These are phyloP conservation scores for Nansenia antarctica DNA, from an alignment of 2,113 vertebrate species.

Conservation along the genomic window DNA sequence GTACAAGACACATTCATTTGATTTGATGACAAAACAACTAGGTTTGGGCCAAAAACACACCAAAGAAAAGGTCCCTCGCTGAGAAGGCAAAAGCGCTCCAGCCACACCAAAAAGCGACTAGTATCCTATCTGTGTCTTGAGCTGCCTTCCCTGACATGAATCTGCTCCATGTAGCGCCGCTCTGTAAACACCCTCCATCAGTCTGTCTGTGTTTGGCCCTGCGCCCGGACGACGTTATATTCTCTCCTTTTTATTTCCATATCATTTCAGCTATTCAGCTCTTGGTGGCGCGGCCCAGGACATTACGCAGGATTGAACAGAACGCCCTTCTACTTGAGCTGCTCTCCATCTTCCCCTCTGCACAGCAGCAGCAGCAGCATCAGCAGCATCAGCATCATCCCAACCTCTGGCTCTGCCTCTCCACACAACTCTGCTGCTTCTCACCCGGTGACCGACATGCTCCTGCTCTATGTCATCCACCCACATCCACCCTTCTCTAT, in stretches of 20 bases:
- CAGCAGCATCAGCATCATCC: conserved; percentile 29
- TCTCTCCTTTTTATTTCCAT: conserved; percentile 31
- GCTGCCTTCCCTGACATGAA: not conserved
- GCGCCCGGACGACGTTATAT: conserved; percentile 1
- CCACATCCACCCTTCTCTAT: no score
- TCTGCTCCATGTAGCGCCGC: not conserved
- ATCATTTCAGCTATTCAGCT: conserved; percentile 27
- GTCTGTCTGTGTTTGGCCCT: conserved; percentile 4
- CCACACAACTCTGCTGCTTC: conserved; percentile 9
- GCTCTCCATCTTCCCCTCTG: conserved; percentile 24
- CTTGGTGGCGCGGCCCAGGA: not conserved
- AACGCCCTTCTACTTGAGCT: conserved; percentile 16
- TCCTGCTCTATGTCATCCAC: no score
- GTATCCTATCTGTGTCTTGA: no score
- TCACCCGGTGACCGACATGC: conserved; percentile 12
- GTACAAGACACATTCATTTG: no score
- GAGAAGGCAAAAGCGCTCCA: no score
- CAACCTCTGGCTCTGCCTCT: conserved; percentile 6
- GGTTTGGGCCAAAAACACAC: no score
- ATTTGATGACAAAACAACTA: no score
- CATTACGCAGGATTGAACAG: conserved; percentile 23
- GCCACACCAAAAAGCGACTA: no score
- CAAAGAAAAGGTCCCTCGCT: no score
- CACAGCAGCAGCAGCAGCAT: no score
- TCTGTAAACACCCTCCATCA: conserved; percentile 14